Percentiles rank a stretch among this genome's conserved stretches.
Conservation (phyloP, 2,113 vertebrate species). For the Passer montanus region DNA sequence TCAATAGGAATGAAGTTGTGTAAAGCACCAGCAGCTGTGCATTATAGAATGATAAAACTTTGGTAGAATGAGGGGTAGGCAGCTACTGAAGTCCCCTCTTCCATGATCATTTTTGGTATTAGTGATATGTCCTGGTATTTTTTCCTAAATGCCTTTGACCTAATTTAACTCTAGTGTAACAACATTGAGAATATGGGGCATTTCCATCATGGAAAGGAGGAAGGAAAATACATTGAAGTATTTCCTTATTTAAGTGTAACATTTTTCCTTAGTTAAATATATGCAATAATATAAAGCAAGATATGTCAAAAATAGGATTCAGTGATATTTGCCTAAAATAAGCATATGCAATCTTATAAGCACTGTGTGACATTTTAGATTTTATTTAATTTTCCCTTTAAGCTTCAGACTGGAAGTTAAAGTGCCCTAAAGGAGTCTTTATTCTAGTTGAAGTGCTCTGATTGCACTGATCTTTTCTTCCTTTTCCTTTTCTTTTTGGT, state of each 20-base stretch:
- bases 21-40: background rate
- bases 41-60: background rate
- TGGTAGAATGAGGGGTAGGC: background rate
- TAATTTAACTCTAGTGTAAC: background rate
- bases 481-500: background rate
- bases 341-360: background rate
- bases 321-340: background rate
- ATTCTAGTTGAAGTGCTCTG: constrained; percentile 5
- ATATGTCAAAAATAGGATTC: background rate
- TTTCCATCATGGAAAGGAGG: background rate
- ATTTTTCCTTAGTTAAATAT: background rate
- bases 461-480: background rate
- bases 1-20: background rate
- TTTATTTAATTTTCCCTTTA: constrained; percentile 16
- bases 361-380: background rate
- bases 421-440: constrained; percentile 3
- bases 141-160: background rate
- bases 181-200: background rate
- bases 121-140: background rate
- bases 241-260: background rate
- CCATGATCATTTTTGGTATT: background rate
- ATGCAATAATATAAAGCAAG: background rate
- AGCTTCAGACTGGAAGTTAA: background rate
- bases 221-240: background rate
- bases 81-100: background rate